Evolutionary conservation across 2,888 invertebrate species (phyloP).

Genomic region (Rosalia funebris): DNA sequence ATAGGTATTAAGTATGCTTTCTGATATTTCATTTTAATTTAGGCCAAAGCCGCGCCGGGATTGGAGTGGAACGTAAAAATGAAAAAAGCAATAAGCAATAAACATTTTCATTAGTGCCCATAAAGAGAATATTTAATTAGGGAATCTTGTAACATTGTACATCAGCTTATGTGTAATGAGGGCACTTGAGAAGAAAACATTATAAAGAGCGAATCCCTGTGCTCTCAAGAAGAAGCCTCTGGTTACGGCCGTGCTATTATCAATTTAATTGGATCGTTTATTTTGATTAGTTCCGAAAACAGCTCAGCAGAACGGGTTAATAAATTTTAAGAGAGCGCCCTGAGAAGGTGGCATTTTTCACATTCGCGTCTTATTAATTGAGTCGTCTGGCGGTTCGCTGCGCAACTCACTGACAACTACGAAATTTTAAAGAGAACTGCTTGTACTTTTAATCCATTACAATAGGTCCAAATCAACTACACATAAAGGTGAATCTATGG

Average conservation of each 20-base stretch:
- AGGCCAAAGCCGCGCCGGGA: not conserved
- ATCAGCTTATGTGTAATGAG: slow-evolving; percentile 12
- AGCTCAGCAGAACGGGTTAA: slow-evolving; percentile 40
- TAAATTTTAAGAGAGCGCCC: slow-evolving; percentile 44
- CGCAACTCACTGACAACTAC: not conserved
- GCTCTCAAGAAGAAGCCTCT: slow-evolving; percentile 22
- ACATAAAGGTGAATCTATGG: too few species aligned
- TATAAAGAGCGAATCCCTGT: slow-evolving; percentile 22
- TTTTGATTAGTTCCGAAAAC: slow-evolving; percentile 46
- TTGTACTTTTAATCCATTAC: slow-evolving; percentile 3
- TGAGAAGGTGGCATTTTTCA: slow-evolving; percentile 43
- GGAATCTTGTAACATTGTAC: slow-evolving; percentile 20
- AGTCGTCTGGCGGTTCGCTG: slow-evolving; percentile 13
- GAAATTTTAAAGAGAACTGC: not conserved
- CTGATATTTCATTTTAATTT: not conserved
- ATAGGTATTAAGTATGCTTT: too few species aligned
- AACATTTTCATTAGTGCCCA: slow-evolving; percentile 20
- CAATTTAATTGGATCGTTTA: slow-evolving; percentile 48
- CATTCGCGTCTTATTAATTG: slow-evolving; percentile 37
- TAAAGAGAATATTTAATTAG: slow-evolving; percentile 25
- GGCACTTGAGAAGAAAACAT: slow-evolving; percentile 20
- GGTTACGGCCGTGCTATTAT: slow-evolving; percentile 42
- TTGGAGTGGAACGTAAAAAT: slow-evolving; percentile 1
- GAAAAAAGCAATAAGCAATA: slow-evolving; percentile 17
- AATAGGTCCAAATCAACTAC: too few species aligned